Base-by-base conservation (phyloP, 2,888 invertebrate species). In the Camponotus fellah region DNA sequence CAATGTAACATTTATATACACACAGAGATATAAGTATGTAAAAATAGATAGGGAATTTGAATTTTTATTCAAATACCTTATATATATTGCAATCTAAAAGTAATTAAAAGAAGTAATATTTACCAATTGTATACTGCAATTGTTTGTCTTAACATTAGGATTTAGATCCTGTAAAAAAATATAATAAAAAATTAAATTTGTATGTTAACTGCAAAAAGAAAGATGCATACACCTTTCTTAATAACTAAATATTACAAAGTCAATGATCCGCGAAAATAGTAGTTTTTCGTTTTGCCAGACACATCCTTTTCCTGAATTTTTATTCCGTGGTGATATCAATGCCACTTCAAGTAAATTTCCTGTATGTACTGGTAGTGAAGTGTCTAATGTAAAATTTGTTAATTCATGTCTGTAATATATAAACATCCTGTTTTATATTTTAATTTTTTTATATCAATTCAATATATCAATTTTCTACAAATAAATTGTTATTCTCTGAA, bases 101-200 rank as follows among this genome's bases (percentile, higher is more conserved):
- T 56, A 40, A 56, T 21, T 34, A 68, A 32, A 6, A 32, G 49
- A 37, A n/a, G 9, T 64, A 49, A 68, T 77, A 77, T 69, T 77
- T 77, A 77, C 77, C 32, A 14, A 32, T 68, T 77, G 58, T 34
- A 77, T 12, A 68, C 0, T n/a, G n/a, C 77, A 77, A 43, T 58
- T 5, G 32, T 68, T 26, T 12, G 9, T 4, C 6, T 0, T n/a
- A 9, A 21, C 8, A n/a, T 0, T 12, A 32, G 8, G 0, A n/a
- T n/a, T n/a, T n/a, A n/a, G n/a, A 43, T 58, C 17, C 43, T 71
- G 21, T 26, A 60, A 79, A 46, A 4, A 60, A 79, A 46, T 2
- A 66, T 37, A 40, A 79, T 68, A 6, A 32, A 6, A 32, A 37
- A 71, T 58, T 34, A 12, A 60, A 58, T 49, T 14, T 49, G 1